Percentiles rank a stretch among this genome's conserved stretches.
These are phyloP conservation scores for Microtus pennsylvanicus DNA, from an alignment of 2,113 vertebrate genomes.

Conservation along the genomic window DNA sequence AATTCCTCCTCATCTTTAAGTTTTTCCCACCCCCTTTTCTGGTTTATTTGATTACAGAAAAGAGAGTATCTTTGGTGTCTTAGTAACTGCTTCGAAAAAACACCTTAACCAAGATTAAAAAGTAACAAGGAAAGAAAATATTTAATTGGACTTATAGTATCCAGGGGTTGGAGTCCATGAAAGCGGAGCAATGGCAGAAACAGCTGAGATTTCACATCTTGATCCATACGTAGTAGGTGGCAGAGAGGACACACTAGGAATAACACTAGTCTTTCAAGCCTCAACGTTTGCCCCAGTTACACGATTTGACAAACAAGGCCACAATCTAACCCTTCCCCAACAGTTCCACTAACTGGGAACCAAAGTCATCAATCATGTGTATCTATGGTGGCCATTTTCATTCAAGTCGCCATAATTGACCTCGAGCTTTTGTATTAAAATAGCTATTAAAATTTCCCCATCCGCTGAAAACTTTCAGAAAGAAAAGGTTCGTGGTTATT, in stretches of 20 bases:
- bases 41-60: not conserved
- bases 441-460: not conserved
- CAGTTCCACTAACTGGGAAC: not conserved
- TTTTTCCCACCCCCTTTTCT: not conserved
- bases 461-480: not conserved
- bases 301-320: not conserved
- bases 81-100: not conserved
- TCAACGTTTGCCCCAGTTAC: not conserved
- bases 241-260: not conserved
- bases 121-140: not conserved
- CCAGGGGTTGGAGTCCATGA: not conserved
- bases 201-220: not conserved
- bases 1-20: not conserved
- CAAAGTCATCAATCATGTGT: not conserved
- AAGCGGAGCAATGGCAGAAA: not conserved
- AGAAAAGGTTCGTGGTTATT: not conserved
- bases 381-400: not conserved
- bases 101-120: not conserved
- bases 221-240: not conserved
- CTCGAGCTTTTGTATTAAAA: not conserved
- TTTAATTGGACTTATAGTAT: not conserved
- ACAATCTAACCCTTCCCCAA: not conserved
- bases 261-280: not conserved
- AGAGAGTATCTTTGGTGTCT: not conserved
- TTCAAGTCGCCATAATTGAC: too few species aligned